Conservation (phyloP, 2,888 invertebrate species). For the Pollenia griseotomentosa region DNA sequence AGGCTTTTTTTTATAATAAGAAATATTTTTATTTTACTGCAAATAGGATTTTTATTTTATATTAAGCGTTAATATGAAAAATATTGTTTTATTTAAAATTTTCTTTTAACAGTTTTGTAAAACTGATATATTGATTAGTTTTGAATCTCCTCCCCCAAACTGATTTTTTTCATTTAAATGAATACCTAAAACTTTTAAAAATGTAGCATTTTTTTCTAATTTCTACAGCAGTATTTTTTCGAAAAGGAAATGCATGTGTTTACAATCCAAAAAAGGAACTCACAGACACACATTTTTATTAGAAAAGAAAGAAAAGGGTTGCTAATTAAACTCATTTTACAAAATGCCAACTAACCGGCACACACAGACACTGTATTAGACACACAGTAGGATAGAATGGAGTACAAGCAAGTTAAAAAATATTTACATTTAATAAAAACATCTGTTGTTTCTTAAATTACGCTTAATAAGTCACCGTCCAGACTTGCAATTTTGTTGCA, state of each 20-base stretch:
- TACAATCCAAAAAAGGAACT: constrained; percentile 60
- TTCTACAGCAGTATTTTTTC: constrained; percentile 15
- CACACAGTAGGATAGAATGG: not conserved
- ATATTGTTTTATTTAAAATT: no score
- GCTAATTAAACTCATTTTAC: constrained; percentile 71
- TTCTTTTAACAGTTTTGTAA: not conserved
- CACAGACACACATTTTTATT: not conserved
- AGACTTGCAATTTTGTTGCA: no score
- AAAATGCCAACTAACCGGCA: constrained; percentile 30
- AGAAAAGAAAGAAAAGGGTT: constrained; percentile 61
- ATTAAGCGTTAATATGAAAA: no score
- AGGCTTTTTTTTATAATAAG: no score
- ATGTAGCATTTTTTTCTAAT: constrained; percentile 25
- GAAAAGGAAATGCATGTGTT: constrained; percentile 57
- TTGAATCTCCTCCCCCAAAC: constrained; percentile 3
- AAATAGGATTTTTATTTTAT: no score
- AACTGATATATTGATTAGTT: constrained; percentile 21
- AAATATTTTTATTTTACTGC: no score
- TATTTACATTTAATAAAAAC: no score
- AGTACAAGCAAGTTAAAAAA: no score
- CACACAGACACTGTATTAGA: constrained; percentile 5
- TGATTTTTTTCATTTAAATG: not conserved
- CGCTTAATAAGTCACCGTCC: no score
- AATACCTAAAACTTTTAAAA: constrained; percentile 35
- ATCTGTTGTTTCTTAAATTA: no score